Conservation (phyloP, 2,888 invertebrate genomes). For the Brachycybe producta region DNA sequence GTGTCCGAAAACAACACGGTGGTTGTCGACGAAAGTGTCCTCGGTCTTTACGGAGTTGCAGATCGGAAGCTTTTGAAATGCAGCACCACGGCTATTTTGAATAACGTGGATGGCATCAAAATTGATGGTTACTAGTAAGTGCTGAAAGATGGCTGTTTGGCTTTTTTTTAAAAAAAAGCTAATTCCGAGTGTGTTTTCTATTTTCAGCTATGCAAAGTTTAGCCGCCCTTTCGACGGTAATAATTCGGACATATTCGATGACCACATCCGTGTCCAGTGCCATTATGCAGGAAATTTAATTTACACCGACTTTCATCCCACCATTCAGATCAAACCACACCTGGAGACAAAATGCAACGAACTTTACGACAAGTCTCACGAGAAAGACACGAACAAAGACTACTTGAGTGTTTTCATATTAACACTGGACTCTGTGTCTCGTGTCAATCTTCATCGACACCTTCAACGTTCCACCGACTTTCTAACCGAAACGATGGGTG, state of each 20-base stretch:
- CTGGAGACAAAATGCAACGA: not conserved
- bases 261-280: constrained; percentile 4
- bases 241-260: not conserved
- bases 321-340: constrained; percentile 6
- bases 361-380: constrained; percentile 27
- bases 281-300: not conserved
- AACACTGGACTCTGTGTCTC: constrained; percentile 73
- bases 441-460: constrained; percentile 69
- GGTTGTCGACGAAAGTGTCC: not conserved
- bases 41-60: not conserved
- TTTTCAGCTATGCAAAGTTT: not conserved
- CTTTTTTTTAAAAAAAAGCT: too few species aligned
- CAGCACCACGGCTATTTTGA: not conserved
- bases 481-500: constrained; percentile 45
- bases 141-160: too few species aligned
- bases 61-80: not conserved
- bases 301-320: constrained; percentile 6
- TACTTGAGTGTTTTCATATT: constrained; percentile 56
- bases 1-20: constrained; percentile 1
- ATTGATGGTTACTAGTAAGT: constrained; percentile 1
- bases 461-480: constrained; percentile 59
- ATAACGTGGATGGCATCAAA: not conserved
- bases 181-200: not conserved
- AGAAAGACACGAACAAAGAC: constrained; percentile 40
- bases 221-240: not conserved